Evolutionary conservation across 2,113 vertebrate genomes (phyloP), one percentile per base, ranked within the genome.

Genomic region (Kryptolebias marmoratus): DNA sequence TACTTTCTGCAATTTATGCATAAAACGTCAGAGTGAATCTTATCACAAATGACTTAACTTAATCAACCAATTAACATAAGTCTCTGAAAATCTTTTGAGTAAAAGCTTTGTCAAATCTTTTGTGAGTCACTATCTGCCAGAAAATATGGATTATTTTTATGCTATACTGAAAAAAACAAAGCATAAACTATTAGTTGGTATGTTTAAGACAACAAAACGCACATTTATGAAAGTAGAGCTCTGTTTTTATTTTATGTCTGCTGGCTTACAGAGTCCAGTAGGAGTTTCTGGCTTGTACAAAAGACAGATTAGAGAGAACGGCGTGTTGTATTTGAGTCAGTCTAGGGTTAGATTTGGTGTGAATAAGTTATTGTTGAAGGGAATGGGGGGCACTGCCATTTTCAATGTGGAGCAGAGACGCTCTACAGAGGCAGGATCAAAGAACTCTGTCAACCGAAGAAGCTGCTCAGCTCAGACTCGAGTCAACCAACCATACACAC

Each of bases 391-490:
- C 57, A 63, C 68, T 68, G 75, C 73, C 63, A 70, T 79, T 47
- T 67, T 87, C 74, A 57, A 16, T 32, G 12, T 22, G 47, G 73
- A 81, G 79, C 39, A 58, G 76, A 77, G 75, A 68, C 71, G 77
- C 82, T 84, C 85, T 68, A 31, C 75, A 75, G 84, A 81, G 84
- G 80, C 78, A 71, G 78, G 87, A 92, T 92, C 88, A 90, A 91
- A 91, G 86, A 83, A 81, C 22, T 71, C 80, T 84, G 81, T 77
- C 88, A 84, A 83, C 62, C 86, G 83, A 68, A 70, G 70, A 81
- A 71, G 59, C 86, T 68, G 86, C 84, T 87, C 83, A 84, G 84
- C 66, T 79, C 84, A 80, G 83, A 81, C 84, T 90, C 86, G 69
- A 86, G 83, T 87, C 84, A 86, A 86, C 84, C 88, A 90, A 80